Evolutionary conservation across 2,113 vertebrate genomes (phyloP).

Genomic region (Rhineura floridana): DNA sequence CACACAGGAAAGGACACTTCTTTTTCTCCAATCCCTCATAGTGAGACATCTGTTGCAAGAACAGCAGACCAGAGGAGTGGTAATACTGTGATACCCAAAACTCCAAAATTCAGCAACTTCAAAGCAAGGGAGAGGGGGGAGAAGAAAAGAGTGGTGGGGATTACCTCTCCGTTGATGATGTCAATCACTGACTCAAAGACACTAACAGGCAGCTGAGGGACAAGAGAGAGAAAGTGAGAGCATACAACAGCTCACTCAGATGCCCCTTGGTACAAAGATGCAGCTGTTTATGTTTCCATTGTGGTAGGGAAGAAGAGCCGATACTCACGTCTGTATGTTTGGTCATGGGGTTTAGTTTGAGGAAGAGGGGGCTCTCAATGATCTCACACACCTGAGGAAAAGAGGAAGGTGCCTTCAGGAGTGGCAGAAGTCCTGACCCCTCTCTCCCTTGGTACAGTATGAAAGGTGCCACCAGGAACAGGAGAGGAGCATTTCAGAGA

Average conservation of each 20-base stretch:
- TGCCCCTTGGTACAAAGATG: background rate
- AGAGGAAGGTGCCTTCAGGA: rapidly evolving
- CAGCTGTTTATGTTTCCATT: background rate
- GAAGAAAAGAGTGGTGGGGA: background rate
- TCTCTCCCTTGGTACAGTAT: background rate
- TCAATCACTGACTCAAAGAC: constrained; percentile 94
- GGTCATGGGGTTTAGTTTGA: constrained; percentile 93
- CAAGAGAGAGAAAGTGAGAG: background rate
- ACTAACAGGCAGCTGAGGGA: constrained; percentile 87
- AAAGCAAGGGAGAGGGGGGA: background rate
- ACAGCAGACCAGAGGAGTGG: background rate
- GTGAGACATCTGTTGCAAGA: background rate
- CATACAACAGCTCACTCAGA: background rate
- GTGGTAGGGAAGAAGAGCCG: background rate
- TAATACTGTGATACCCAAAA: background rate
- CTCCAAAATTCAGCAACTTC: background rate
- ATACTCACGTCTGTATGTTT: constrained; percentile 92
- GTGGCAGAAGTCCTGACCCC: background rate
- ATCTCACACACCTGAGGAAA: constrained; percentile 87
- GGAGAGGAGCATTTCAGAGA: background rate
- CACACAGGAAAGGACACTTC: background rate
- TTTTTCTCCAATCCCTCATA: background rate
- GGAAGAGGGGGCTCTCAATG: constrained; percentile 92
- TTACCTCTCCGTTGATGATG: constrained; percentile 93
- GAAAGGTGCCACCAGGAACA: background rate